Evolutionary conservation across 2,888 invertebrate species (phyloP), one percentile per base, ranked within the genome.

Genomic region (Itoplectis maculator): DNA sequence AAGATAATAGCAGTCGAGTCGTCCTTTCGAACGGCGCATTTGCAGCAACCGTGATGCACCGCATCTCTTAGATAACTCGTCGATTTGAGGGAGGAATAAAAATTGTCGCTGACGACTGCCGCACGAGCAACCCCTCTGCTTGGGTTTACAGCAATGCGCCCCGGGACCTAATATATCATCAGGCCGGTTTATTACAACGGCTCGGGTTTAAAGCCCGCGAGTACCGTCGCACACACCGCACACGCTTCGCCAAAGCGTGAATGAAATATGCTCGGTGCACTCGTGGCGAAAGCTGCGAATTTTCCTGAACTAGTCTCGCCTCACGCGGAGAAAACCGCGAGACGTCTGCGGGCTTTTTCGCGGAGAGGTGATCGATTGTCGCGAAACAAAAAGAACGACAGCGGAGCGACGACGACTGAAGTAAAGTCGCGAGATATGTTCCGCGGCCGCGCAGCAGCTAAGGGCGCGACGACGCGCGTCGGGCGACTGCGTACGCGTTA

Each of bases 81-180:
- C 20, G 11, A 45, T 65, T 13, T 15, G 15, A 42, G 23, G 45
- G 18, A n/a, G 0, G 13, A 65, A 15, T 0, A 18, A 40, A 3
- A 29, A 29, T 29, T 29, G 29, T 2, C 29, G 29, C 18, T 61
- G 40, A 65, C 65, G 23, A 47, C 40, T 56, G 76, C 40, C 18
- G n/a, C n/a, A 59, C n/a, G 76, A 72, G 65, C 75, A 56, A 59
- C 29, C 65, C 76, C 75, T 35, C 15, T 8, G 59, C 15, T 8
- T 15, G 11, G 11, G 20, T 7, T 15, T 59, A 59, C 8, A 42
- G 5, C 18, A 0, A 20, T 7, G n/a, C n/a, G n/a, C 73, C 47
- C n/a, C 73, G 7, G 35, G 59, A 47, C 35, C 59, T 72, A 61
- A 82, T 82, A 82, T 82, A 82, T 82, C 72, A 82, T 82, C 72